Evolutionary conservation across 2,113 vertebrate species (phyloP), one percentile per base, ranked within the genome.

Genomic region (Myiozetetes cayanensis): DNA sequence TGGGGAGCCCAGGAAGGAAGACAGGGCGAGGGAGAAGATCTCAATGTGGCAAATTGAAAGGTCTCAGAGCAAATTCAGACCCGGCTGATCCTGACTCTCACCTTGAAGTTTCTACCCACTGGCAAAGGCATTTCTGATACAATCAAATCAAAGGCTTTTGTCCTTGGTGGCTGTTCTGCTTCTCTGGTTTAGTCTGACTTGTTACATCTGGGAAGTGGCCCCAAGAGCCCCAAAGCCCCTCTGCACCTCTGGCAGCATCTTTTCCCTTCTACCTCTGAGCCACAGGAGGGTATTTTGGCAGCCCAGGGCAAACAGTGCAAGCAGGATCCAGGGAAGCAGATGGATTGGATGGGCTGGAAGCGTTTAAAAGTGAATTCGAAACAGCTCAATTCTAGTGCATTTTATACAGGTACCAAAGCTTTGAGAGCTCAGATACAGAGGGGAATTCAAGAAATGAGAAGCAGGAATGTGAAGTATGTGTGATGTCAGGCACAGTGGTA

Each of bases 381-480:
- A 33, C 35, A 78, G 22, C 43, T 71, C 58, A 35, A 6, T 74
- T n/a, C 30, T 30, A 53, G 25, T 25, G 76, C 47, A 44, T 22
- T 83, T 88, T 39, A 14, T 9, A 49, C 1, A 19, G 67, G 49
- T 39, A 83, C 25, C 49, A 83, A 24, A 55, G 70, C 52, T 68
- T 72, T 53, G 52, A 50, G 70, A 66, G 25, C 35, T 72, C 62
- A 47, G 25, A 70, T 24, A 49, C 18, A 75, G 88, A 89, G 67
- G 41, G 67, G 85, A 92, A 90, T 70, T 84, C 49, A 62, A 61
- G 79, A 77, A 75, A 83, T 6, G 33, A 88, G 85, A 58, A 92
- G 47, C 82, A 59, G 86, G 94, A 93, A 93, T 68, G 75, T 35
- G 72, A 87, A 73, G 58, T 25, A 92, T 73, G 79, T 68, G 74